Evolutionary conservation across 2,797 vertebrate genomes (phyloP), one percentile per base, ranked within the genome.

Genomic region (Gymnoscopelus microlampas): DNA sequence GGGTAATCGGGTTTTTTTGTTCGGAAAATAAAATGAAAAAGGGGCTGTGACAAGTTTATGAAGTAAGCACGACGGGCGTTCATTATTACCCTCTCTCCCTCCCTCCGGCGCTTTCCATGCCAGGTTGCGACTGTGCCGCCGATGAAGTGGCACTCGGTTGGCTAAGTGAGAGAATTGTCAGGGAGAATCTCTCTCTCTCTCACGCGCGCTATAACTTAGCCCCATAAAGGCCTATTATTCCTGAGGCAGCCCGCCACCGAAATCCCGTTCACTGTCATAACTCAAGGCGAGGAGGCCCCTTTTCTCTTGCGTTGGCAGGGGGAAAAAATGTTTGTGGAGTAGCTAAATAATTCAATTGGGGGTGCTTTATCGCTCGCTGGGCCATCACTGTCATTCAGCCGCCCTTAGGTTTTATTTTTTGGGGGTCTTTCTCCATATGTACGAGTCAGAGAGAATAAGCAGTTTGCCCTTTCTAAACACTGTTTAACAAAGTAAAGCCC

Each of bases 1-100:
- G 86, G 93, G 95, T 95, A 85, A 87, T 95, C 92, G 81, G 95
- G 7, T 44, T 44, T 44, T 44, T 96, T 96, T 96, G 95, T 95
- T 95, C 91, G 77, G 94, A 91, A 95, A 95, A 95, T 96, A 93
- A 95, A 97, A 96, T 94, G 93, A 95, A 94, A 92, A 95, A 94
- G 92, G 75, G 80, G 79, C 89, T 88, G 92, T 95, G 96, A 96
- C 95, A 96, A 96, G 94, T 97, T 97, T 96, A 97, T 96, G 94
- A 96, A 96, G 95, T 95, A 94, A 96, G 94, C 94, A 95, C 94
- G 95, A 94, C 92, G 90, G 92, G 88, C 93, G 91, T 95, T 95
- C 95, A 95, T 96, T 96, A 95, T 91, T 94, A 93, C 66, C 39
- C 74, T 80, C 79, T 49, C 62, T 12, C 69, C 82, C 65, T 10